These are phyloP conservation scores for Chrysopa pallens DNA, from an alignment of 1,140 invertebrate genomes.

Conservation along the genomic window DNA sequence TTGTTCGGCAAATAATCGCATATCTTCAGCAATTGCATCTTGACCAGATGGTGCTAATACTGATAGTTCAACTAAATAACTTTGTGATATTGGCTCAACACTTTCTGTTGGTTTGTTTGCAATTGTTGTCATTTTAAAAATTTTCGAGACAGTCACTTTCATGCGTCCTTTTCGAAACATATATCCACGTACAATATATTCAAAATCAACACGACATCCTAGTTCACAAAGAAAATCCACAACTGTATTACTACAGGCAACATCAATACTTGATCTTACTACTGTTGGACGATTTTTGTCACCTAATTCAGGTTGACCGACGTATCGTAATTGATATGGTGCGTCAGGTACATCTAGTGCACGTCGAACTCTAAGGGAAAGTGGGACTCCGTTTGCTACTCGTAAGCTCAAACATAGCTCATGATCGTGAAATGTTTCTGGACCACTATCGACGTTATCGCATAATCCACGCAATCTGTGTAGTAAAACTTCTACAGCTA, in stretches of 20 bases:
- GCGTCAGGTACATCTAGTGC: constrained; percentile 59
- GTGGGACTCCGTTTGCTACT: constrained; percentile 25
- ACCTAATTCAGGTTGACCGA: constrained; percentile 75
- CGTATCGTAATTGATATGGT: constrained; percentile 75
- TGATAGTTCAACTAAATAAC: constrained; percentile 87
- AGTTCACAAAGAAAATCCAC: constrained; percentile 84
- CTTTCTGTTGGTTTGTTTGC: constrained; percentile 47
- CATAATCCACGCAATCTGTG: constrained; percentile 81
- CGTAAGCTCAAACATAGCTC: constrained; percentile 69
- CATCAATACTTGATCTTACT: constrained; percentile 78
- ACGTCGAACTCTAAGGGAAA: constrained; percentile 51
- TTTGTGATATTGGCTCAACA: constrained; percentile 74
- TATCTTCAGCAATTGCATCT: constrained; percentile 89
- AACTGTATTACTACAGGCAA: constrained; percentile 74
- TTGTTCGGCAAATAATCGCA: constrained; percentile 89
- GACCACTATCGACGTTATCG: constrained; percentile 81
- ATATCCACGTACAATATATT: constrained; percentile 84
- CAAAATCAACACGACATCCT: constrained; percentile 79
- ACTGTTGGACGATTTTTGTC: constrained; percentile 81
- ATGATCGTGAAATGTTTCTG: constrained; percentile 83
- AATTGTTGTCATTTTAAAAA: constrained; percentile 63
- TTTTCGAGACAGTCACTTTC: constrained; percentile 91
- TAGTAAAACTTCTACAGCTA: constrained; percentile 78
- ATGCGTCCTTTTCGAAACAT: constrained; percentile 94
- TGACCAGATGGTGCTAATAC: constrained; percentile 80